Evolutionary conservation across 2,888 invertebrate genomes (phyloP), one percentile per base, ranked within the genome.

Genomic region (Gasteruption jaculator): DNA sequence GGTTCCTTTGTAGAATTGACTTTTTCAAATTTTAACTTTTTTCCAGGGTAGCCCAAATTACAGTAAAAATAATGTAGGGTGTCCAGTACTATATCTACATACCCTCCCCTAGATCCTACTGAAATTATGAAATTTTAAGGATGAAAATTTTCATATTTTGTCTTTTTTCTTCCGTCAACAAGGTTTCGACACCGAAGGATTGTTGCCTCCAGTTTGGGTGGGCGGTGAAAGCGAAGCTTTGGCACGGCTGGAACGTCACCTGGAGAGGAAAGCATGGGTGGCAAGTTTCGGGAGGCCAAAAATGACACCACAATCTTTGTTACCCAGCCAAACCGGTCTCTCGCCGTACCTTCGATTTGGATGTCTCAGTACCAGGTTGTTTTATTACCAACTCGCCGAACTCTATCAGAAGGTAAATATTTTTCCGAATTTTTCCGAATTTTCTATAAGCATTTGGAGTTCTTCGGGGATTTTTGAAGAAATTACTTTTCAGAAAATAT

Each of bases 241-340:
- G 48, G 74, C 79, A 8, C 74, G 90, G 33, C 71, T 91, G 41
- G 86, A 89, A 57, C 74, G 85, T 16, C 85, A 91, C 61, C 74
- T 91, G 30, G 87, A 89, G 64, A 74, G 87, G 29, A 87, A 91
- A 71, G 90, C 88, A 0, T 91, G 90, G 89, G 89, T 90, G 6
- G 90, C 89, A n/a, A 86, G 87, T 14, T 91, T 90, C 65, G 91
- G 88, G 6, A 76, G 85, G 32, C 91, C 91, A 0, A 90, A 90
- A 73, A 91, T 91, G 89, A 88, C 89, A 0, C 86, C 90, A 1
- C 87, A 90, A 61, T 89, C 89, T 0, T 71, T 91, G 26, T 72
- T 89, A 24, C 85, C 90, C 8, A 89, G 87, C 52, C 85, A 84
- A 64, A 91, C 91, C 5, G 90, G 89, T 6, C 73, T 91, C 15